phyloP scores from a whole-genome alignment of 2,888 invertebrate genomes.

The Ormia ochracea region DNA sequence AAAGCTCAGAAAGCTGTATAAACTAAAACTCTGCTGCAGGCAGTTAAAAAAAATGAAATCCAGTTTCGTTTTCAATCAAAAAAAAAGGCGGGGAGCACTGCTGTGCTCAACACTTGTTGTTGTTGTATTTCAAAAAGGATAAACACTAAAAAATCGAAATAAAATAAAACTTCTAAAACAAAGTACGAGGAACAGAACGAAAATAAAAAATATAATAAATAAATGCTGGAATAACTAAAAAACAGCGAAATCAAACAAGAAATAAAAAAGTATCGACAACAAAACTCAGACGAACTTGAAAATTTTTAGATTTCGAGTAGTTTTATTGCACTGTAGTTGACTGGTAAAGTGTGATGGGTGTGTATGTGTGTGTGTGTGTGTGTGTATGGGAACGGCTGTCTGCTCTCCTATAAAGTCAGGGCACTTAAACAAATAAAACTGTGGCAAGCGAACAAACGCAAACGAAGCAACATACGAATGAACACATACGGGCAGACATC shows the following conservation, averaged over 20 bases:
- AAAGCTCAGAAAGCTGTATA: neutral
- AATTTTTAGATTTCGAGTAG: slow-evolving; percentile 43
- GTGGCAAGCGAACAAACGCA: slow-evolving; percentile 28
- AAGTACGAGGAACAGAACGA: slow-evolving; percentile 9
- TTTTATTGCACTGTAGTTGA: slow-evolving; percentile 12
- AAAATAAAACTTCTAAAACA: slow-evolving; percentile 33
- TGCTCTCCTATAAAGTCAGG: neutral
- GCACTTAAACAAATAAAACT: slow-evolving; percentile 39
- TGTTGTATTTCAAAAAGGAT: slow-evolving; percentile 4
- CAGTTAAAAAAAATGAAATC: slow-evolving; percentile 26
- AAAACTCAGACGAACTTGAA: slow-evolving; percentile 59
- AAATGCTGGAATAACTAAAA: slow-evolving; percentile 1
- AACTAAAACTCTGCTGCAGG: slow-evolving; percentile 1
- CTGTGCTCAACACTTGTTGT: neutral
- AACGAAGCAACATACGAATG: neutral
- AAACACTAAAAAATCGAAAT: slow-evolving; percentile 12
- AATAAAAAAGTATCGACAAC: slow-evolving; percentile 35
- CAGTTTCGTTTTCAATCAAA: slow-evolving; percentile 52
- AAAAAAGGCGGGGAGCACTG: neutral
- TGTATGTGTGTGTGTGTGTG: neutral
- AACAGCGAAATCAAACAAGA: slow-evolving; percentile 12
- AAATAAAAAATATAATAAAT: slow-evolving; percentile 9
- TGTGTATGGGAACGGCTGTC: too few relatives aligned
- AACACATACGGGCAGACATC: neutral
- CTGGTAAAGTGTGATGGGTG: neutral